Evolutionary conservation across 1,140 invertebrate species (phyloP), one percentile per base, ranked within the genome.

Genomic region (Hetaerina americana): DNA sequence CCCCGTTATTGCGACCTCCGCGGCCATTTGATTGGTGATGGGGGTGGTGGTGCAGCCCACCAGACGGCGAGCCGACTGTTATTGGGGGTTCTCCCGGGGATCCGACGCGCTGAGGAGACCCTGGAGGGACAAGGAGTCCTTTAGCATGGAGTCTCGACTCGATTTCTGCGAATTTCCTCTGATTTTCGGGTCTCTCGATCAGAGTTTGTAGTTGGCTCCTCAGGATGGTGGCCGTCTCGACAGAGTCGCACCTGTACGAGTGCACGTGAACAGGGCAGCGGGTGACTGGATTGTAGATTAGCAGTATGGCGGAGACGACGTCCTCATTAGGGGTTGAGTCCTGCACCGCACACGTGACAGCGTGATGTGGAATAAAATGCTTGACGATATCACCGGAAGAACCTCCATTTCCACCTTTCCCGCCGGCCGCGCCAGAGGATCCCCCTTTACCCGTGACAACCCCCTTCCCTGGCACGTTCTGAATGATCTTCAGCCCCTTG

Each of bases 401-500:
- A 77, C 79, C n/a, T 79, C 76, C 71, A 78, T 78, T 27, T 76
- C 71, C 1, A 77, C 75, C 26, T 72, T 77, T 74, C 25, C 76
- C 72, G 70, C 77, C 74, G 67, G 70, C 74, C 72, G 70, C 77
- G 76, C 29, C 74, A 75, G 72, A 76, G 73, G 71, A 79, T 77
- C 71, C 75, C 74, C 68, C 27, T 57, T 57, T 57, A 57, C 40
- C 22, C 3, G 2, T 2, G 40, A 57, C 10, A n/a, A n/a, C 40
- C 15, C 71, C 71, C 66, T 76, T 76, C n/a, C 74, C 72, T 1
- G 81, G 78, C 2, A 85, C 79, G 66, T 85, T 84, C 82, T 97
- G 95, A 71, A 97, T 89, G 72, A 98, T 95, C 82, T 97, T 96
- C 75, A 98, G 81, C 26, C 96, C 95, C 83, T 96, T 96, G 78